Conservation (phyloP, 1,140 invertebrate species). For the Diplogasteroides magnus region DNA sequence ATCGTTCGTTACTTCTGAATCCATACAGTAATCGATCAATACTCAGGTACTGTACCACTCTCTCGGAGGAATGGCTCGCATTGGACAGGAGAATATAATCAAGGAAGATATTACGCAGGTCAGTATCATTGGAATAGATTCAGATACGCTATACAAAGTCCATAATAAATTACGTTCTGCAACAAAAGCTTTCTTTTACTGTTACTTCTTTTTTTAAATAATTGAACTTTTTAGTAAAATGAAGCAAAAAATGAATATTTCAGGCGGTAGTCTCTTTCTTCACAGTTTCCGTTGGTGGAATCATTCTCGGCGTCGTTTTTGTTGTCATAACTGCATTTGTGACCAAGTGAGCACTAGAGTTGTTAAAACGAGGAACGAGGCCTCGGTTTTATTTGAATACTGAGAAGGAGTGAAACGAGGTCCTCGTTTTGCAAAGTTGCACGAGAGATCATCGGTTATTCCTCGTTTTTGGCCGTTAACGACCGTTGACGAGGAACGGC, state of each 20-base stretch:
- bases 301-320: constrained; percentile 37
- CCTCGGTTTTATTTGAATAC: constrained; percentile 9
- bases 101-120: constrained; percentile 32
- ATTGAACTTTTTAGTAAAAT: too few species aligned
- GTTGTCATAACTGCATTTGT: constrained; percentile 40
- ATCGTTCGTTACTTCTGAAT: constrained; percentile 67
- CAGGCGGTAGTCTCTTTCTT: constrained; percentile 37
- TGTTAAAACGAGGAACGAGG: too few species aligned
- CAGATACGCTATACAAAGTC: neutral
- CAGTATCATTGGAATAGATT: neutral
- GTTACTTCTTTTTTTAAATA: too few species aligned
- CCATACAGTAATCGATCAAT: too few species aligned
- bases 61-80: constrained; percentile 36
- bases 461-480: too few species aligned
- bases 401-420: too few species aligned
- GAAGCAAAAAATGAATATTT: too few species aligned
- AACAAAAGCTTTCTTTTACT: too few species aligned
- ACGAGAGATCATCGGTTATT: too few species aligned
- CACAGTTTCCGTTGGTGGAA: constrained; percentile 40
- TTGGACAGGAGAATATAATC: constrained; percentile 38
- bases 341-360: constrained; percentile 30
- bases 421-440: too few species aligned
- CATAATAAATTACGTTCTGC: too few species aligned
- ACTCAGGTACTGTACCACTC: constrained; percentile 42
- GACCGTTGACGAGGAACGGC: too few species aligned